Evolutionary conservation across 2,888 invertebrate genomes (phyloP).

Genomic region (Rugalucina vietnamica): DNA sequence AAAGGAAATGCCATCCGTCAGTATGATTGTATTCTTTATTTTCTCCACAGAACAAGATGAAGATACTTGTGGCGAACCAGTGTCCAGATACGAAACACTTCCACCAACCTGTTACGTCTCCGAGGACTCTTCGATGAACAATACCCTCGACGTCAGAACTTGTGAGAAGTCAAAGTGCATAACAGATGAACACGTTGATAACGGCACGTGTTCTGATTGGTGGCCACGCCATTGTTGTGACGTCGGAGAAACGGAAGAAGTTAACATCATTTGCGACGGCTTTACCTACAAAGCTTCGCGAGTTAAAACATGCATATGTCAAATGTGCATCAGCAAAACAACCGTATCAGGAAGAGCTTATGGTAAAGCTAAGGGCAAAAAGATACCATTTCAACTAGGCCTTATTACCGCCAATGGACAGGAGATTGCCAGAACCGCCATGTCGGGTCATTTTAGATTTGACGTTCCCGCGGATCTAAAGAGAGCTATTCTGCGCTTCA

Average conservation of each 20-base stretch:
- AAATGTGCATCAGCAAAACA: conserved; percentile 21
- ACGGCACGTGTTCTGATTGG: conserved; percentile 37
- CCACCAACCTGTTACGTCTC: conserved; percentile 17
- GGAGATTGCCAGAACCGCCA: conserved; percentile 22
- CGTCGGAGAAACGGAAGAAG: not conserved
- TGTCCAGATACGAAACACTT: not conserved
- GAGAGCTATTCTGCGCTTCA: conserved; percentile 25
- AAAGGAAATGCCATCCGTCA: too few relatives aligned
- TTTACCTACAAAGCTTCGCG: conserved; percentile 32
- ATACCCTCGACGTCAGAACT: conserved; percentile 26
- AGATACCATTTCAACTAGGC: conserved; percentile 40
- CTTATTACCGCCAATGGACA: conserved; percentile 16
- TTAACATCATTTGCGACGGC: conserved; percentile 38
- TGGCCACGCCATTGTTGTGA: conserved; percentile 40
- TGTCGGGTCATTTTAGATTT: conserved; percentile 41
- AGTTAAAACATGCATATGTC: conserved; percentile 38
- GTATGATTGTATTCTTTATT: too few relatives aligned
- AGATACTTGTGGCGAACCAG: not conserved
- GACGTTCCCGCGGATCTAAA: conserved; percentile 21
- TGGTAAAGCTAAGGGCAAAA: conserved; percentile 19
- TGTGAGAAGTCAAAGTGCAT: conserved; percentile 31
- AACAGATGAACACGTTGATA: conserved; percentile 17
- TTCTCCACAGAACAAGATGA: not conserved
- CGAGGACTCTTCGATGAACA: conserved; percentile 12
- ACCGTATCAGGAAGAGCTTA: conserved; percentile 25